Evolutionary conservation across 1,140 invertebrate species (phyloP), one percentile per base, ranked within the genome.

Genomic region (Heliconius hewitsoni): DNA sequence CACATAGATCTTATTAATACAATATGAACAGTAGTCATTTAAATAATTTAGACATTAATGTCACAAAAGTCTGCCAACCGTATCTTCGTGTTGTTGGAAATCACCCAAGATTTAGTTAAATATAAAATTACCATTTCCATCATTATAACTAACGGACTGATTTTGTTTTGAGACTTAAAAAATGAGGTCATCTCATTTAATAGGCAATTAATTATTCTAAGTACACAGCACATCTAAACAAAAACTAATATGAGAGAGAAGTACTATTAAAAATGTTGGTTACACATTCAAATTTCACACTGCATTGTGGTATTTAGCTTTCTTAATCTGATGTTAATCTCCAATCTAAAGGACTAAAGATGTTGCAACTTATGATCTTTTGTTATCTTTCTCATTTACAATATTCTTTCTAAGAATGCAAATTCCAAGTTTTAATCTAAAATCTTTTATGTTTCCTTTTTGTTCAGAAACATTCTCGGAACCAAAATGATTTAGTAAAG

Each of bases 201-300:
- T 91, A 91, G 88, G 89, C 89, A 89, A 90, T 88, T 88, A 88
- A 91, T 92, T 91, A 91, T 84, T 82, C 93, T 94, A 94, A 92
- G 86, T 94, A 93, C 91, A 94, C 91, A 92, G 92, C 93, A 94
- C 93, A 94, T 92, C 91, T 93, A 93, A 66, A 66, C 86, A 82
- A 90, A 93, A 94, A 91, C 91, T 94, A 93, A 89, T 86, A 82
- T 85, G 86, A 92, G 89, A 92, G 89, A 91, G 85, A 89, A 82
- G 86, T 89, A 90, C 89, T 92, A 92, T 90, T 86, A 89, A 90
- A 89, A 87, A 88, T 88, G 85, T 87, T 83, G 77, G 80, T 78
- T 78, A 81, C 52, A 60, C 85, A 81, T 79, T 83, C 80, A 84
- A 87, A 83, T 90, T 88, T 90, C 88, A 88, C 87, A 88, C 82